Evolutionary conservation across 2,113 vertebrate genomes (phyloP).

Genomic region (Crotalus helleri): DNA sequence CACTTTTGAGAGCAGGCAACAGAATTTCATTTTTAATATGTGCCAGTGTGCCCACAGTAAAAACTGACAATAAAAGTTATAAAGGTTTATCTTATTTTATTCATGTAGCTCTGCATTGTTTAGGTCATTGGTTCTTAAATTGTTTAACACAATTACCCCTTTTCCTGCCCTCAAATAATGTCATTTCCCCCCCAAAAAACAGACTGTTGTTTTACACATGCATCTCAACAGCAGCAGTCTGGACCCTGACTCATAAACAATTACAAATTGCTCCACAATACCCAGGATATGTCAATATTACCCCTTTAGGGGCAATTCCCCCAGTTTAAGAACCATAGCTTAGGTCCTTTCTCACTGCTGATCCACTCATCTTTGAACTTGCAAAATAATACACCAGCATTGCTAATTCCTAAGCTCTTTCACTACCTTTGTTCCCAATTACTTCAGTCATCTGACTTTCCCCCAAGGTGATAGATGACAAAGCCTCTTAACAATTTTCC

Average conservation of each 20-base stretch:
- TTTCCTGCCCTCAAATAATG: not conserved
- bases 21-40: no score
- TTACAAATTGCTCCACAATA: not conserved
- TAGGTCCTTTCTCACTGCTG: not conserved
- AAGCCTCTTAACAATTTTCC: not conserved
- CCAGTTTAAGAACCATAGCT: not conserved
- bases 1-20: no score
- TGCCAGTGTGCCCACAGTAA: no score
- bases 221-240: not conserved
- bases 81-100: not conserved
- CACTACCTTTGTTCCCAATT: not conserved
- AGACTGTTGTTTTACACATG: not conserved
- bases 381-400: not conserved
- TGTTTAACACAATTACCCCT: not conserved
- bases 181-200: not conserved
- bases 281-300: not conserved
- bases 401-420: not conserved
- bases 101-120: not conserved
- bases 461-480: not conserved
- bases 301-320: not conserved
- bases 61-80: no score
- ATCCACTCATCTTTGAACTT: not conserved
- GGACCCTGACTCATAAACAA: not conserved
- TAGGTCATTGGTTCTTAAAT: not conserved
- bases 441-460: not conserved